phyloP scores from a whole-genome alignment of 2,888 invertebrate genomes.

The Lycocerus yunnanus region DNA sequence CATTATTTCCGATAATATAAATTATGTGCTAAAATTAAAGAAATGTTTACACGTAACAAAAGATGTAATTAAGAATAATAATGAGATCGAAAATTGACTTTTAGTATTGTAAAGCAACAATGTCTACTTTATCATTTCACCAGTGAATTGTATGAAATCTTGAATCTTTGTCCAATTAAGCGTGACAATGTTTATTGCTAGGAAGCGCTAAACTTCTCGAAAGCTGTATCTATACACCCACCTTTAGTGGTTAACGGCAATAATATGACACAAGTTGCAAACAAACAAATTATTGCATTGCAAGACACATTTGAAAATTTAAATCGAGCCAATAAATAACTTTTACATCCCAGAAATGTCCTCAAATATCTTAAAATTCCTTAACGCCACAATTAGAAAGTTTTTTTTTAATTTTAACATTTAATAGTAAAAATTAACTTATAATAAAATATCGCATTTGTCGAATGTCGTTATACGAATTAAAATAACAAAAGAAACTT shows the following conservation, averaged over 20 bases:
- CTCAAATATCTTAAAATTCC: background rate
- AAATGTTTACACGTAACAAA: background rate
- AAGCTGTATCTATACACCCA: constrained; percentile 16
- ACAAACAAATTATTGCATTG: constrained; percentile 14
- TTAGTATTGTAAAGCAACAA: background rate
- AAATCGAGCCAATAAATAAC: background rate
- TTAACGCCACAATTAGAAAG: background rate
- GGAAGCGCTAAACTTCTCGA: constrained; percentile 15
- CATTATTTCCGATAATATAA: background rate
- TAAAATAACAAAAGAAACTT: background rate
- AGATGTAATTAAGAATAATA: background rate
- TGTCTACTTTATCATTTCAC: background rate
- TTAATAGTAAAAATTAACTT: background rate
- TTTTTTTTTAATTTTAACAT: background rate
- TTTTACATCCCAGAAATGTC: background rate
- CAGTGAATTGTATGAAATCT: constrained; percentile 7
- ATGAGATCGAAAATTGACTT: background rate
- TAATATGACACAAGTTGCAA: constrained; percentile 14
- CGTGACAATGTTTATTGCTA: constrained; percentile 23
- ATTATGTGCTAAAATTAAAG: background rate
- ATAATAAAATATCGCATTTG: background rate
- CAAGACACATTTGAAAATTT: background rate
- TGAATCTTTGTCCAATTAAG: constrained; percentile 18
- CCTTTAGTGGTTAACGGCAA: constrained; percentile 7
- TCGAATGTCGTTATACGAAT: background rate